phyloP scores from a whole-genome alignment of 1,140 invertebrate species.

The Pseudobourletiella spinata region DNA sequence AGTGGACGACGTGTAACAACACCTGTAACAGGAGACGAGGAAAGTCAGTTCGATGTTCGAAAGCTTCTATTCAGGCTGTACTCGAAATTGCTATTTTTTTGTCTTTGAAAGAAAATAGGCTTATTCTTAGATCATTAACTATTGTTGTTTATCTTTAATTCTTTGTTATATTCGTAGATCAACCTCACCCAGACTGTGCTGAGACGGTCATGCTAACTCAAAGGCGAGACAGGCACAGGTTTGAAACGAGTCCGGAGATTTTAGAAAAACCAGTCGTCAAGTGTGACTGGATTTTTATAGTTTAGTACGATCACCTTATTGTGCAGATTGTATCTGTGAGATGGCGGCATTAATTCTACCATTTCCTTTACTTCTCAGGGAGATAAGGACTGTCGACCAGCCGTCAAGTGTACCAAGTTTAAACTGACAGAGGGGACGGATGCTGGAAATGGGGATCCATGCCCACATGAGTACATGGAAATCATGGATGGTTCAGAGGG shows the following conservation, averaged over 20 bases:
- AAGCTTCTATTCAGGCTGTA: no score
- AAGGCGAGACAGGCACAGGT: neutral
- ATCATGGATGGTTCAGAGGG: conserved; percentile 22
- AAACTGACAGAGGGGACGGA: neutral
- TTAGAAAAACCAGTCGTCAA: neutral
- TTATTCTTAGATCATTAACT: no score
- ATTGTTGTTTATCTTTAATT: no score
- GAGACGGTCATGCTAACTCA: neutral
- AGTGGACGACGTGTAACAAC: no score
- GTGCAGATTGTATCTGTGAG: no score
- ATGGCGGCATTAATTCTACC: no score
- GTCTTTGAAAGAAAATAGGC: no score
- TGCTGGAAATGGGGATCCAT: neutral
- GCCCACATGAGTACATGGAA: conserved; percentile 9
- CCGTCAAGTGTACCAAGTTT: neutral
- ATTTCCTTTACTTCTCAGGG: neutral
- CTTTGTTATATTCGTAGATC: no score
- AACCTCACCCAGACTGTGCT: neutral
- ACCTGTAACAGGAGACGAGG: no score
- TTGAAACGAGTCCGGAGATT: neutral
- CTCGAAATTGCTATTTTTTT: no score
- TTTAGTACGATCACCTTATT: no score
- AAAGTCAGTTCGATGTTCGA: no score
- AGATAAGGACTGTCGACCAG: neutral
- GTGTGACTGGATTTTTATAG: neutral